Evolutionary conservation across 2,797 vertebrate genomes (phyloP).

Genomic region (Anguilla obscura): DNA sequence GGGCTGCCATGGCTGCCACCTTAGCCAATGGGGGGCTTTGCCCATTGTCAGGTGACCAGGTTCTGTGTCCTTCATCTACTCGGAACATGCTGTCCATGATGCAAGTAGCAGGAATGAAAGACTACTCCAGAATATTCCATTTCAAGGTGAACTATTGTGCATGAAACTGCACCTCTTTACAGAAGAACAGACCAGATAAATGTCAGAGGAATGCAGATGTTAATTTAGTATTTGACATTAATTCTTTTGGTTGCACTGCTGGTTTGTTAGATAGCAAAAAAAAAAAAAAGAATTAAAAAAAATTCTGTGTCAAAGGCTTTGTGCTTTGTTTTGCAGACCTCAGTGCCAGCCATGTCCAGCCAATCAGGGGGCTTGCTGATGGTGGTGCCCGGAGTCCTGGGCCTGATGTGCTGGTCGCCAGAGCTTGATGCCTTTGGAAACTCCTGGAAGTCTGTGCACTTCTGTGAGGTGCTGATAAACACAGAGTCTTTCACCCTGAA

Average conservation of each 20-base stretch:
- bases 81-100: conserved; percentile 65
- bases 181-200: neutral
- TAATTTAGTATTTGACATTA: neutral
- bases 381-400: conserved; percentile 66
- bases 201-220: neutral
- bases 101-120: conserved; percentile 71
- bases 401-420: conserved; percentile 65
- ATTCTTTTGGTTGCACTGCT: neutral
- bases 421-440: conserved; percentile 64
- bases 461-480: conserved; percentile 63
- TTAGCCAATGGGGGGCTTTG: conserved; percentile 71
- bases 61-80: conserved; percentile 58
- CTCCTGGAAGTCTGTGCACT: conserved; percentile 68
- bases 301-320: neutral
- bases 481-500: neutral
- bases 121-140: conserved; percentile 65
- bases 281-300: neutral
- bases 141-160: conserved; percentile 57
- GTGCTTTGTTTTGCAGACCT: conserved; percentile 52
- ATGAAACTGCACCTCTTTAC: neutral
- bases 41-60: conserved; percentile 69
- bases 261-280: neutral
- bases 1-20: conserved; percentile 64
- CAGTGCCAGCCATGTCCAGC: conserved; percentile 63
- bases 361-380: conserved; percentile 57